Evolutionary conservation across 1,140 invertebrate genomes (phyloP).

Genomic region (Tetraneura akinire): DNA sequence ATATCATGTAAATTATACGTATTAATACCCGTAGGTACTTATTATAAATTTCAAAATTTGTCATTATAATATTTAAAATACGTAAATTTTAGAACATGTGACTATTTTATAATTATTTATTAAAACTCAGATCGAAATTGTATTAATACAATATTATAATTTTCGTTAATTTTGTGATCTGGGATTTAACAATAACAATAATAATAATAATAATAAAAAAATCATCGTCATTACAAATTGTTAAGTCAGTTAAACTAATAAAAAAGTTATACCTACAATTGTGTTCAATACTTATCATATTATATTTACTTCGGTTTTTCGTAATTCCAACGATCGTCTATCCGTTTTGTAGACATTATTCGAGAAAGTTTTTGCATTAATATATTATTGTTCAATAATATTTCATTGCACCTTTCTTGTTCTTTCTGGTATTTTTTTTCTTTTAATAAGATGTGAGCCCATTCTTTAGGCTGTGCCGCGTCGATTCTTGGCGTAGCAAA

Average conservation of each 20-base stretch:
- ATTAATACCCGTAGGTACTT: no score
- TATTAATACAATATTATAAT: neutral
- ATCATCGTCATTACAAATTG: no score
- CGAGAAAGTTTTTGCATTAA: constrained; percentile 62
- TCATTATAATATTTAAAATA: no score
- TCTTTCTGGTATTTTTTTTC: constrained; percentile 65
- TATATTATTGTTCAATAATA: constrained; percentile 64
- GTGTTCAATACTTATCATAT: neutral
- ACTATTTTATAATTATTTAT: no score
- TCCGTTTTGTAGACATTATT: constrained; percentile 62
- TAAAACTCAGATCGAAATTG: neutral
- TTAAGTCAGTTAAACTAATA: neutral
- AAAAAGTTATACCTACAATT: no score
- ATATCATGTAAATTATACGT: no score
- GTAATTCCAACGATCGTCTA: constrained; percentile 63
- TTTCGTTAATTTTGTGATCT: no score
- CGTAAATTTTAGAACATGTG: no score
- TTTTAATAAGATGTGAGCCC: constrained; percentile 63
- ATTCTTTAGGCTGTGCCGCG: constrained; percentile 59
- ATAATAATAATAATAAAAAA: neutral
- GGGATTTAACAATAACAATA: neutral
- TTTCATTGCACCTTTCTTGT: constrained; percentile 61
- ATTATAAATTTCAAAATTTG: no score
- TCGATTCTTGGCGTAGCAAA: constrained; percentile 65
- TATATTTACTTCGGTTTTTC: constrained; percentile 62